Conservation (phyloP, 2,888 invertebrate genomes). For the Trachelus iudaicus region DNA sequence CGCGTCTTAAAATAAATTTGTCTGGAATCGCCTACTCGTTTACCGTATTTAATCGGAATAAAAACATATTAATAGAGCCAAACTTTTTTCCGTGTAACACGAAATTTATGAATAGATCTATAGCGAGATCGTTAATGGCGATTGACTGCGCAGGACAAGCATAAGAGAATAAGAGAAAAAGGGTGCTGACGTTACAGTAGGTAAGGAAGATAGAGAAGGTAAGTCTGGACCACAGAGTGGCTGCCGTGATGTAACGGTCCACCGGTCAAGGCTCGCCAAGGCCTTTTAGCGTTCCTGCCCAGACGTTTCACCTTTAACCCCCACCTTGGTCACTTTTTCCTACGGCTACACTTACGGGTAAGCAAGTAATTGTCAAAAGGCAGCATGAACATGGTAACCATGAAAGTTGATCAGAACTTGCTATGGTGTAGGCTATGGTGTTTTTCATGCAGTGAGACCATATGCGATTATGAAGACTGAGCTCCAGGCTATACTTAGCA, state of each 20-base stretch:
- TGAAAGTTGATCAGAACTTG: conserved; percentile 11
- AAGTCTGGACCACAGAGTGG: conserved; percentile 15
- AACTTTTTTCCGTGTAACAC: too few relatives aligned
- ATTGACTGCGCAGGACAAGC: background rate
- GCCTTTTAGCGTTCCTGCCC: conserved; percentile 44
- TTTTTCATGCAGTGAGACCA: background rate
- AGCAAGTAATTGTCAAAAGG: conserved; percentile 11
- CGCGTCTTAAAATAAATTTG: too few relatives aligned
- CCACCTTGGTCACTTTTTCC: background rate
- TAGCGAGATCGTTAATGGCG: background rate
- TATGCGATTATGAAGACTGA: background rate
- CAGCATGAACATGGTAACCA: conserved; percentile 7
- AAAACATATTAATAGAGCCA: too few relatives aligned
- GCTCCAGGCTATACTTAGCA: background rate
- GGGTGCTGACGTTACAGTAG: background rate
- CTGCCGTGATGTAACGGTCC: conserved; percentile 52
- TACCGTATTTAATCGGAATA: too few relatives aligned
- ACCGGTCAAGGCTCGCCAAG: conserved; percentile 60
- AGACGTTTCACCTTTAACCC: conserved; percentile 14
- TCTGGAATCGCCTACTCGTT: too few relatives aligned
- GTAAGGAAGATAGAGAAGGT: background rate
- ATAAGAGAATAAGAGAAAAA: background rate
- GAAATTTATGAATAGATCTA: too few relatives aligned
- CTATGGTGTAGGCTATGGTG: background rate
- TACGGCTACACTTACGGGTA: background rate